Evolutionary conservation across 2,797 vertebrate species (phyloP).

Genomic region (Sebastes nivosus): DNA sequence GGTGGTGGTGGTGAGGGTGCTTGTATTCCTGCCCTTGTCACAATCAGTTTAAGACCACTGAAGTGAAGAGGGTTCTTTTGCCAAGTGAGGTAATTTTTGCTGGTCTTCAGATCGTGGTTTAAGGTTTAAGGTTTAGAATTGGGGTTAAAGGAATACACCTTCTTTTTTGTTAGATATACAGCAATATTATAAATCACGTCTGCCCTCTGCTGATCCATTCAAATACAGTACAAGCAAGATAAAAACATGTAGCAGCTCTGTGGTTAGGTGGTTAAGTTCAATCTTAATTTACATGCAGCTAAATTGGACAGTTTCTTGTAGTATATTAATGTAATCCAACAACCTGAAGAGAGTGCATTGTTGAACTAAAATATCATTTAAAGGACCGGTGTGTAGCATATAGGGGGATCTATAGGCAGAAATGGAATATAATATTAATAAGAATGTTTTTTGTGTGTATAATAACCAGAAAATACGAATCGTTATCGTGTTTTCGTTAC

Average conservation of each 20-base stretch:
- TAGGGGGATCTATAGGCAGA: too few species aligned
- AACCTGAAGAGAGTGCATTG: not conserved
- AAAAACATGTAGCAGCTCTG: not conserved
- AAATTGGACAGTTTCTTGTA: not conserved
- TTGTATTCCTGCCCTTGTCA: slow-evolving; percentile 29
- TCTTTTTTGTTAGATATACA: not conserved
- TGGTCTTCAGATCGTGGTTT: not conserved
- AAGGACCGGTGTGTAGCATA: too few species aligned
- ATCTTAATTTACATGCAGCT: not conserved
- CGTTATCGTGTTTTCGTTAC: too few species aligned
- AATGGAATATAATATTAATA: too few species aligned
- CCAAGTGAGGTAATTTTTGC: slow-evolving; percentile 20
- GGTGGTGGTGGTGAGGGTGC: not conserved
- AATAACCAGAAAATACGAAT: too few species aligned
- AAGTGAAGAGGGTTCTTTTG: slow-evolving; percentile 17
- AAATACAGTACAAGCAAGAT: not conserved
- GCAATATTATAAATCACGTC: not conserved
- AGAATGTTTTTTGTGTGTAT: too few species aligned
- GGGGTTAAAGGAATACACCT: not conserved
- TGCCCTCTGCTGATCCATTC: not conserved
- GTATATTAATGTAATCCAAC: not conserved
- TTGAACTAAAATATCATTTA: not conserved
- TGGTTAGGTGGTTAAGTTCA: not conserved
- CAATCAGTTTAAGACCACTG: slow-evolving; percentile 35
- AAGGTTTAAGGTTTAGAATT: not conserved